Evolutionary conservation across 2,113 vertebrate genomes (phyloP).

Genomic region (Bos taurus): ARS-UCD2.0 NC_037334.1:14300001-14300500

Average conservation of each 20-base stretch:
- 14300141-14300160: not conserved
- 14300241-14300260: not conserved
- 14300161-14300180: constrained; percentile 16
- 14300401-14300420: not conserved
- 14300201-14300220: not conserved
- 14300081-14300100: not conserved
- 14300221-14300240: not conserved
- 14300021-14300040: not conserved
- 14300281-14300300: not conserved
- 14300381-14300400: not conserved
- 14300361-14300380: not conserved
- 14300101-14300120: not conserved
- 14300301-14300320: not conserved
- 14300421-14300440: not conserved
- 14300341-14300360: not conserved
- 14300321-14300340: not conserved
- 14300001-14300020: not conserved
- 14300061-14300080: not conserved
- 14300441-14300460: not conserved
- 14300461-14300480: not conserved
- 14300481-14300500: not conserved
- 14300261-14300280: not conserved
- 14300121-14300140: not conserved
- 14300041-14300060: not conserved
- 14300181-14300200: not conserved